A percentile compares a stretch with the other conserved stretches of the same genome.
Conservation (phyloP, 1,140 invertebrate genomes). For the Aphelinus atriplicis region DNA sequence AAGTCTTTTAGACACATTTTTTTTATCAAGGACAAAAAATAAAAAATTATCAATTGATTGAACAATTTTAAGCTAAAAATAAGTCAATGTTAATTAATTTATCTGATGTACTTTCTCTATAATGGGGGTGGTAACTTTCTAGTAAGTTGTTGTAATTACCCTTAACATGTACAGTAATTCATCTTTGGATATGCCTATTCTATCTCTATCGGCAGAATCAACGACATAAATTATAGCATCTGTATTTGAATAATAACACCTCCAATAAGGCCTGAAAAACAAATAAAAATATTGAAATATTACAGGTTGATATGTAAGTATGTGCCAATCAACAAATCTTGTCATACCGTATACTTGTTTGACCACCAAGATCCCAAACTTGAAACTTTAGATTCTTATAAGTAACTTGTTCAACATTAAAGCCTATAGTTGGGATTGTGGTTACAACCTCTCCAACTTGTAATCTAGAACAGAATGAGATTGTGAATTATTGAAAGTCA, state of each 20-base stretch:
- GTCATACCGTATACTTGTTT: slow-evolving; percentile 87
- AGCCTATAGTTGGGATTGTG: slow-evolving; percentile 99
- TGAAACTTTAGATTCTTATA: slow-evolving; percentile 97
- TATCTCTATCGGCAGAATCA: slow-evolving; percentile 97
- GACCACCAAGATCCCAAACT: slow-evolving; percentile 98
- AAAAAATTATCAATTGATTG: too few relatives aligned
- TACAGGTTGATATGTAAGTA: background rate
- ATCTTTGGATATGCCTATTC: slow-evolving; percentile 99
- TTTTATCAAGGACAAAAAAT: too few relatives aligned
- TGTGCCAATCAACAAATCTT: background rate
- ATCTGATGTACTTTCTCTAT: too few relatives aligned
- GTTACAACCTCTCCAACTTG: slow-evolving; percentile 99
- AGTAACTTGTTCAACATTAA: slow-evolving; percentile 96
- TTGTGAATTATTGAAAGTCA: slow-evolving; percentile 7
- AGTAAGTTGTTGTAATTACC: slow-evolving; percentile 67
- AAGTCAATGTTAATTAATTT: too few relatives aligned
- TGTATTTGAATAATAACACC: slow-evolving; percentile 99
- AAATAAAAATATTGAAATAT: slow-evolving; percentile 45
- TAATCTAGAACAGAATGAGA: slow-evolving; percentile 67
- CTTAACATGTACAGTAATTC: slow-evolving; percentile 97
- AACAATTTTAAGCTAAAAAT: too few relatives aligned
- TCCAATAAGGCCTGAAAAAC: slow-evolving; percentile 94
- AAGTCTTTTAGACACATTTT: too few relatives aligned
- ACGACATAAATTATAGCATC: slow-evolving; percentile 99
- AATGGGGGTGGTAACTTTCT: background rate